Evolutionary conservation across 2,888 invertebrate species (phyloP).

Genomic region (Chrysomela aeneicollis): DNA sequence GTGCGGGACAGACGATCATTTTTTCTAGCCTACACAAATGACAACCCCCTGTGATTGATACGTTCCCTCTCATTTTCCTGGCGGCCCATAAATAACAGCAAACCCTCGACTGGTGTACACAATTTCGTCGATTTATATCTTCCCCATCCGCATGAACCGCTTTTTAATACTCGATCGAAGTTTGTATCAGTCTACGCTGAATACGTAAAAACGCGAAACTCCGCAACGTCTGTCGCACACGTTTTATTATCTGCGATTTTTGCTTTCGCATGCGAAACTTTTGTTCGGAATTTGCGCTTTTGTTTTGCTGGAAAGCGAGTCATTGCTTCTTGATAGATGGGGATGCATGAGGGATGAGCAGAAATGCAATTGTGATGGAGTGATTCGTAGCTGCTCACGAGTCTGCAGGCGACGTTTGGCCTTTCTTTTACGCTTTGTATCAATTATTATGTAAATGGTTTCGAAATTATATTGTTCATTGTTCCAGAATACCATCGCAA

Average conservation of each 20-base stretch:
- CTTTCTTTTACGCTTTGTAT: no score
- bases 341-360: slow-evolving; percentile 12
- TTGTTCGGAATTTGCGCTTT: slow-evolving; percentile 15
- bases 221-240: slow-evolving; percentile 28
- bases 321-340: not conserved
- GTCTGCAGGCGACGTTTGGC: no score
- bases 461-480: no score
- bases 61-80: not conserved
- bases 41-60: not conserved
- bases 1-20: no score
- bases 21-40: not conserved
- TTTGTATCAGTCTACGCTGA: slow-evolving; percentile 45
- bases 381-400: not conserved
- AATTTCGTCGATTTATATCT: slow-evolving; percentile 24
- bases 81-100: not conserved
- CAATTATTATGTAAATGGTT: no score
- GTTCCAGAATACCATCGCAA: no score
- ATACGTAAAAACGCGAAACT: slow-evolving; percentile 35
- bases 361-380: not conserved
- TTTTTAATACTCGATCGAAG: slow-evolving; percentile 44
- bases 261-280: slow-evolving; percentile 1
- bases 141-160: slow-evolving; percentile 24
- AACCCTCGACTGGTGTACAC: not conserved
- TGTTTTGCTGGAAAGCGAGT: slow-evolving; percentile 5
- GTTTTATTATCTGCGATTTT: slow-evolving; percentile 25